phyloP scores from a whole-genome alignment of 2,888 invertebrate genomes.

The Drosophila eohydei region DNA sequence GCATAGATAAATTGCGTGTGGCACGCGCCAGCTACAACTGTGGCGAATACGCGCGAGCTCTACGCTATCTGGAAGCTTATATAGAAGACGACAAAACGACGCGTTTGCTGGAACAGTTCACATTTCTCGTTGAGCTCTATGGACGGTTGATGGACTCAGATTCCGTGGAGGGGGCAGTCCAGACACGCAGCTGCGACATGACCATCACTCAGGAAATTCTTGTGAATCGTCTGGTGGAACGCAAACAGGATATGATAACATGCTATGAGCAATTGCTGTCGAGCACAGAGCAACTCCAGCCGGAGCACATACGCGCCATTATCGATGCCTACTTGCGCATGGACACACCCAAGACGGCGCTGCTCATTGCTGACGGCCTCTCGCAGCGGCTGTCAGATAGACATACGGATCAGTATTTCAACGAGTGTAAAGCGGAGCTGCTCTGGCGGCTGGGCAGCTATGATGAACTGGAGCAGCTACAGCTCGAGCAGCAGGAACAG shows the following conservation, averaged over 20 bases:
- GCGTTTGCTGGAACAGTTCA: conserved; percentile 87
- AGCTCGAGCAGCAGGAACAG: conserved; percentile 82
- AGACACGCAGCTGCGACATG: conserved; percentile 90
- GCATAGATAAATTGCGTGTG: conserved; percentile 88
- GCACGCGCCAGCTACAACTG: conserved; percentile 91
- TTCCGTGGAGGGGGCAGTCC: conserved; percentile 92
- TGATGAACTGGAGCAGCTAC: conserved; percentile 90
- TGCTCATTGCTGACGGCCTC: conserved; percentile 90
- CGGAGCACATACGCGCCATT: conserved; percentile 87
- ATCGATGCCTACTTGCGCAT: conserved; percentile 94
- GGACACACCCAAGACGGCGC: conserved; percentile 94
- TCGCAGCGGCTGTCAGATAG: conserved; percentile 87
- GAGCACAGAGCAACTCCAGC: conserved; percentile 85
- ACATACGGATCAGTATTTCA: conserved; percentile 88
- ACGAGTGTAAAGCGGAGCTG: conserved; percentile 91
- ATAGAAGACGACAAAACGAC: conserved; percentile 86
- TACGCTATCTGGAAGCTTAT: conserved; percentile 91
- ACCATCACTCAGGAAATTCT: conserved; percentile 93
- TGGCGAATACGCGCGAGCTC: conserved; percentile 90
- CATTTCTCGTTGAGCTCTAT: conserved; percentile 92
- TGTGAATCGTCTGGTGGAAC: conserved; percentile 93
- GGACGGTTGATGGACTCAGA: conserved; percentile 95
- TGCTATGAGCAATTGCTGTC: conserved; percentile 94
- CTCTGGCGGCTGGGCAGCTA: conserved; percentile 95
- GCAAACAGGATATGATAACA: conserved; percentile 92